phyloP scores from a whole-genome alignment of 1,140 invertebrate genomes.

The Cydia pomonella region DNA sequence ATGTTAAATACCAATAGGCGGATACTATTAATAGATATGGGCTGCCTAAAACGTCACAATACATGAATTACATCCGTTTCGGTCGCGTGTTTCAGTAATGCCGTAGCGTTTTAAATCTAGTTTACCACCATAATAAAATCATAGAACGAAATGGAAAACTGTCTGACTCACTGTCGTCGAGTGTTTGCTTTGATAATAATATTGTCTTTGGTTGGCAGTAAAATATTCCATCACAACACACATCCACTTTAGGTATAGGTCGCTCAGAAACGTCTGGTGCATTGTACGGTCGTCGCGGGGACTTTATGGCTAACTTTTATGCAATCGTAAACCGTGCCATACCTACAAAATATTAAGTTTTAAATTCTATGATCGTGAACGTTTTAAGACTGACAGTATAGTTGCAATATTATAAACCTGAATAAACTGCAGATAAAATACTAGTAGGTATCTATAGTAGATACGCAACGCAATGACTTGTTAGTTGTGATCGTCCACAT shows the following conservation, averaged over 20 bases:
- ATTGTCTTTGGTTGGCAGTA: background rate
- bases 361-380: background rate
- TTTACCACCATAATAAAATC: conserved; percentile 4
- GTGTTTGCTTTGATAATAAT: conserved; percentile 21
- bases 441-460: no score
- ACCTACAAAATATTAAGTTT: background rate
- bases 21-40: no score
- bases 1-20: background rate
- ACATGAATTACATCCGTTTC: background rate
- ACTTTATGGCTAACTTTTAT: conserved; percentile 27
- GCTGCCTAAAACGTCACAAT: no score
- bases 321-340: conserved; percentile 19
- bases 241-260: background rate
- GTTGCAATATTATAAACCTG: background rate
- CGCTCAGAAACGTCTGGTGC: background rate
- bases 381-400: background rate
- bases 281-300: background rate
- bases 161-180: conserved; percentile 24
- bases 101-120: conserved; percentile 5
- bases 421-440: background rate
- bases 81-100: background rate
- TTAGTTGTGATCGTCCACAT: no score
- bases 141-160: conserved; percentile 25
- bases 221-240: conserved; percentile 13
- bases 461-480: no score